Conservation (phyloP, 1,140 invertebrate genomes). For the Lordiphosa mommai region DNA sequence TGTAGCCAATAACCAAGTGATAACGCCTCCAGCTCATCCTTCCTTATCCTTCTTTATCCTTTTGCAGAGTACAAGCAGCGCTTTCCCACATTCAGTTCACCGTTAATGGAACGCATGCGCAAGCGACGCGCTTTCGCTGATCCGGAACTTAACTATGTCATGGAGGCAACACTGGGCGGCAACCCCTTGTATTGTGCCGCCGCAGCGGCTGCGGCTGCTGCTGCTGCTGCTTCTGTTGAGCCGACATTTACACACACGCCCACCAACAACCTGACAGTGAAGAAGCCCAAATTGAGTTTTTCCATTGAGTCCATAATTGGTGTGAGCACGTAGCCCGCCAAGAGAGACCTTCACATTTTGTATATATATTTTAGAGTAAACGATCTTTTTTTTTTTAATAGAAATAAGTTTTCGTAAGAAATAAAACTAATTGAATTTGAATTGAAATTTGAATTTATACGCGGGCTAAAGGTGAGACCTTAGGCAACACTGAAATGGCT, state of each 20-base stretch:
- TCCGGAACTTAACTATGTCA: slow-evolving; percentile 80
- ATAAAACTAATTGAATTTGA: slow-evolving; percentile 25
- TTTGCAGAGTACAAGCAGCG: slow-evolving; percentile 71
- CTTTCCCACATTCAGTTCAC: slow-evolving; percentile 73
- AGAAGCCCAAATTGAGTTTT: slow-evolving; percentile 81
- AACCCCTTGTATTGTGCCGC: slow-evolving; percentile 60
- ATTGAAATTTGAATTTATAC: neutral
- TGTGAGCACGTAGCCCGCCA: slow-evolving; percentile 63
- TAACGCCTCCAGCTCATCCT: slow-evolving; percentile 5
- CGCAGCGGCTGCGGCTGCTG: slow-evolving; percentile 20
- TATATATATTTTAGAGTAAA: slow-evolving; percentile 15
- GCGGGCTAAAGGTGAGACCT: neutral
- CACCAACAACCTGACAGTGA: slow-evolving; percentile 23
- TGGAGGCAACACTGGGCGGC: slow-evolving; percentile 60
- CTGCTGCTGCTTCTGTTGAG: slow-evolving; percentile 5
- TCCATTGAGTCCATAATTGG: slow-evolving; percentile 84
- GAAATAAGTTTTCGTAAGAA: slow-evolving; percentile 31
- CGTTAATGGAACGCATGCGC: slow-evolving; percentile 80
- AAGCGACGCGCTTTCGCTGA: slow-evolving; percentile 82
- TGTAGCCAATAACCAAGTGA: slow-evolving; percentile 10
- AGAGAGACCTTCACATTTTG: neutral
- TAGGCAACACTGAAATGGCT: neutral
- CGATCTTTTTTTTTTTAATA: slow-evolving; percentile 29
- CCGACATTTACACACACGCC: slow-evolving; percentile 48
- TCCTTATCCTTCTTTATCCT: neutral